Evolutionary conservation across 2,113 vertebrate species (phyloP), one percentile per base, ranked within the genome.

Genomic region (Sander vitreus): DNA sequence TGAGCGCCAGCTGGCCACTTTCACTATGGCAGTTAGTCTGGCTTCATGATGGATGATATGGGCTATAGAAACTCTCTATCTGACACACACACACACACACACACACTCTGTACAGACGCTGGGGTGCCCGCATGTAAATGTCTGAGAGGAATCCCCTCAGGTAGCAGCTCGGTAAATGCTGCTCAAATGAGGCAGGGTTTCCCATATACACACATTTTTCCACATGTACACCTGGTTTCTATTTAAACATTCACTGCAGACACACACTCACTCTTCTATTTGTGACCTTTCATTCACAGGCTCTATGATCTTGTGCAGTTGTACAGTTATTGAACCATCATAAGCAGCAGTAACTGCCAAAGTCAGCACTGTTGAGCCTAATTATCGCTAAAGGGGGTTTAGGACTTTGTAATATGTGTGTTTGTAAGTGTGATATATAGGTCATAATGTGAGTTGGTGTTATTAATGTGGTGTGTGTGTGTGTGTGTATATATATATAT

Each of bases 41-140:
- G 83, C 69, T 82, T 82, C 58, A 72, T 93, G 93, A 94, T 94
- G 89, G 90, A 94, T 93, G 90, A 81, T 83, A 64, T 23, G 16
- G 47, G 57, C 78, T 79, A 30, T 60, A 82, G 87, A 71, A 85
- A 82, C 71, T 77, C 86, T 76, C 74, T 43, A 66, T 85, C 55
- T n/a, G 13, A 66, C 59, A 50, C 51, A 33, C 59, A 30, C 55
- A 55, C 64, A 63, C 70, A 69, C 45, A 64, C 50, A 80, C 59
- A 53, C 71, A 71, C 58, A 71, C 65, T 64, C 69, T 50, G 23
- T 30, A n/a, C 50, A 79, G 57, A 83, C 5, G 21, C 62, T 48
- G 25, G 53, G 69, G 71, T 74, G 63, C 43, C 45, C 81, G 25
- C 83, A 85, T 93, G 88, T 84, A 80, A 85, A 91, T 91, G 72